Base-by-base conservation (phyloP, 2,888 invertebrate species). In the Sycophila texana region DNA sequence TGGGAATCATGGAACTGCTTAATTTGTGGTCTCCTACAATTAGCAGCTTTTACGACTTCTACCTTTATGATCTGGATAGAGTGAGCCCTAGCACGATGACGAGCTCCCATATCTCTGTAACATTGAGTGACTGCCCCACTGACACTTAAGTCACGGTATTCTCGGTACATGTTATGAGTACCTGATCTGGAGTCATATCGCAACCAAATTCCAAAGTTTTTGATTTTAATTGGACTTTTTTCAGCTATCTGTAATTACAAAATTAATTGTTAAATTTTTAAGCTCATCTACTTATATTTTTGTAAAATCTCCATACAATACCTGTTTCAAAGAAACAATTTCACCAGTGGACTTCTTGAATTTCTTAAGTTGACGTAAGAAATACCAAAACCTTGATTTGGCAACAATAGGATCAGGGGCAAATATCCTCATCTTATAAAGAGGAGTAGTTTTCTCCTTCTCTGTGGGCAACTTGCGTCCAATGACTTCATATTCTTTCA, bases 81-180 rank as follows among this genome's bases (percentile, higher is more conserved):
- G 90, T 99, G 98, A 68, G 99, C 98, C 83, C 99, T 94, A 49
- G 99, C 99, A 89, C 99, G 95, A 92, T 99, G 99, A 30, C 58
- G 26, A 0, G 67, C 99, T 83, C 94, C 95, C 88, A 88, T 88
- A 90, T 99, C 99, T 77, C 98, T 94, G 92, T 99, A 99, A 92
- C 98, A 99, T 91, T 98, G 97, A 16, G 99, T 99, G 76, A 99
- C 99, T 79, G 99, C 99, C 79, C 96, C 98, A 74, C 98, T 96
- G 7, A 98, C 97, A 80, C 97, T 96, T 86, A 99, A 92, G 91
- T 99, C 99, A 85, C 99, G 94, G 93, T 99, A 99, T 92, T 99
- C 99, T 84, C 98, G 94, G 95, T 99, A 99, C 99, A 99, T 99
- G 93, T 99, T 99, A 93, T 99, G 99, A 79, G 98, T 99, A 78